These are phyloP conservation scores for Acrocephalus scirpaceus DNA, from an alignment of 2,797 vertebrate species.

Conservation along the genomic window DNA sequence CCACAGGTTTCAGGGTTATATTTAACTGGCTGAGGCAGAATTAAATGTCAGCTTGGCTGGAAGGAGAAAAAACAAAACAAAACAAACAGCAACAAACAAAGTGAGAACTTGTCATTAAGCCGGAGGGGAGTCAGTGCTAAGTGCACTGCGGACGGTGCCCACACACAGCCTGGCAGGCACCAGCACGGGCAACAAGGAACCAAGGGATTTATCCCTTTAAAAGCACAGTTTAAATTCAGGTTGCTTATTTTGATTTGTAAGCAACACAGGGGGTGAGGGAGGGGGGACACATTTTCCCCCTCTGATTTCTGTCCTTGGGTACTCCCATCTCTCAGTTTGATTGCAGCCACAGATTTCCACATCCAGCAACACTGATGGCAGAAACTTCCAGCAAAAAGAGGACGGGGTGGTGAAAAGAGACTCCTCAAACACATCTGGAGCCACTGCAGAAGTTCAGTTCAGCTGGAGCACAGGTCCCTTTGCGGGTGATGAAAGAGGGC, in stretches of 20 bases:
- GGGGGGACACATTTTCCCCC: neutral
- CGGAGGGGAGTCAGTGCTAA: constrained; percentile 25
- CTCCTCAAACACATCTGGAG: neutral
- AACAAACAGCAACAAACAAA: constrained; percentile 72
- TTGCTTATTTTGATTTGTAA: neutral
- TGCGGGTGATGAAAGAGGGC: neutral
- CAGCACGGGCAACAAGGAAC: neutral
- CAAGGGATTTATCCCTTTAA: neutral
- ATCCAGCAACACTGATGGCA: neutral
- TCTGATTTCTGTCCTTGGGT: neutral
- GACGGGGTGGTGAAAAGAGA: neutral
- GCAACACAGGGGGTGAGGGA: neutral
- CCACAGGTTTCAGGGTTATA: constrained; percentile 51
- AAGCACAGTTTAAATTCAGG: neutral
- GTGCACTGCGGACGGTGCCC: neutral
- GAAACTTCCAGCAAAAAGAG: neutral
- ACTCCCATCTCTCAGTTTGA: neutral
- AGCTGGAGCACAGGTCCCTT: neutral
- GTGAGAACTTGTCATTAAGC: constrained; percentile 70
- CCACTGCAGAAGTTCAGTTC: neutral
- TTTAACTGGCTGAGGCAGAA: constrained; percentile 60
- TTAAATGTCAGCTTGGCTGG: constrained; percentile 68
- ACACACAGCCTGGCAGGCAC: constrained; percentile 37
- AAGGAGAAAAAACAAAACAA: constrained; percentile 66
- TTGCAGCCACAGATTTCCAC: neutral